These are phyloP conservation scores for Drosophila pseudotalamancana DNA, from an alignment of 2,888 invertebrate genomes.

Conservation along the genomic window DNA sequence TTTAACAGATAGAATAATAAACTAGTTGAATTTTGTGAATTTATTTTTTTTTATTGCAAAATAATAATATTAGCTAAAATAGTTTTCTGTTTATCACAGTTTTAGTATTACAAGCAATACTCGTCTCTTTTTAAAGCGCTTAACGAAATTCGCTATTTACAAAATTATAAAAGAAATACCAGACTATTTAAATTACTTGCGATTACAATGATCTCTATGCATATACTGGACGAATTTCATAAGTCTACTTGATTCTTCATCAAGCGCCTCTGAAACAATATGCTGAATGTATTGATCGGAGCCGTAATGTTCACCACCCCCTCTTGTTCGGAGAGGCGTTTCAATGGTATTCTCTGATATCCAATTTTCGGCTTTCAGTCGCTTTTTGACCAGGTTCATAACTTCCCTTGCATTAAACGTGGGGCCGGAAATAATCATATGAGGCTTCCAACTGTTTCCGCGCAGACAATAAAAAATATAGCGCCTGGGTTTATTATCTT, in stretches of 20 bases:
- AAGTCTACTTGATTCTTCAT: not conserved
- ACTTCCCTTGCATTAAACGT: slow-evolving; percentile 1
- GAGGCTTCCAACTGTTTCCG: not conserved
- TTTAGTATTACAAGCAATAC: too few relatives aligned
- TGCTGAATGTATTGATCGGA: slow-evolving; percentile 13
- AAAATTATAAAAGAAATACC: too few relatives aligned
- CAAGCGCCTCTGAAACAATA: not conserved
- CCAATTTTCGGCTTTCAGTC: slow-evolving; percentile 24
- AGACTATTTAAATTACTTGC: not conserved
- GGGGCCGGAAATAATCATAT: not conserved
- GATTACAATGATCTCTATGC: not conserved
- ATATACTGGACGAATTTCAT: not conserved
- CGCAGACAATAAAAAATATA: slow-evolving; percentile 17
- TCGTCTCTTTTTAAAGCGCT: too few relatives aligned
- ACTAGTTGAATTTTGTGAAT: too few relatives aligned
- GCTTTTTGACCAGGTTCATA: not conserved
- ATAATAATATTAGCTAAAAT: too few relatives aligned
- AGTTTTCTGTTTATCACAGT: too few relatives aligned
- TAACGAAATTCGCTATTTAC: too few relatives aligned
- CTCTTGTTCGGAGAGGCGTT: slow-evolving; percentile 1
- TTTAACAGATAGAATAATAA: too few relatives aligned
- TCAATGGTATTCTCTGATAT: slow-evolving; percentile 11
- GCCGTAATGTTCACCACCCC: fast-evolving
- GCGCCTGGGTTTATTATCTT: slow-evolving; percentile 5
- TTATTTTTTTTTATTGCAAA: too few relatives aligned